Evolutionary conservation across 2,888 invertebrate species (phyloP).

Genomic region (Siphlonurus alternatus): DNA sequence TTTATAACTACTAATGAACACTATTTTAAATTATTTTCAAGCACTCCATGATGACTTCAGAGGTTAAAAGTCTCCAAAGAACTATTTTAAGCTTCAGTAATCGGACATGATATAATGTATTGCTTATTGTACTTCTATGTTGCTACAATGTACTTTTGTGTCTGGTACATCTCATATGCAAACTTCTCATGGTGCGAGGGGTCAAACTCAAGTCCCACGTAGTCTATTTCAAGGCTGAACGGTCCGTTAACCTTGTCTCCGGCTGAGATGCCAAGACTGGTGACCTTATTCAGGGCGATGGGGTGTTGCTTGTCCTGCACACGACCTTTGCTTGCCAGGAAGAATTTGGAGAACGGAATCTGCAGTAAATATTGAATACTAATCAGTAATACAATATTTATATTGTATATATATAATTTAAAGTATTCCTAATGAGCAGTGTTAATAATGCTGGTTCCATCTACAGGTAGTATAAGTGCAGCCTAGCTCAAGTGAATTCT

Average conservation of each 20-base stretch:
- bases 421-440: too few species aligned
- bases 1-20: too few species aligned
- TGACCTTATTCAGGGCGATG: constrained; percentile 41
- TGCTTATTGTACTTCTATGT: constrained; percentile 10
- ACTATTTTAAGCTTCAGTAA: not conserved
- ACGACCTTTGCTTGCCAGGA: constrained; percentile 62
- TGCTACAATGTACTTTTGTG: constrained; percentile 43
- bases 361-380: constrained; percentile 32
- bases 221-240: constrained; percentile 83
- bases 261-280: constrained; percentile 65
- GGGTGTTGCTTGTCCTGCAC: constrained; percentile 65
- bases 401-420: not conserved
- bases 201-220: constrained; percentile 74
- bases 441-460: too few species aligned
- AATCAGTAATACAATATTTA: constrained; percentile 5
- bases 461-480: too few species aligned
- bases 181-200: constrained; percentile 62
- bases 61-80: not conserved
- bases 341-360: constrained; percentile 92
- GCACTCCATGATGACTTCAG: not conserved
- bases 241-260: constrained; percentile 66
- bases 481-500: too few species aligned
- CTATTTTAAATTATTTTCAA: too few species aligned
- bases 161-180: constrained; percentile 87
- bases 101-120: not conserved